Evolutionary conservation across 2,113 vertebrate species (phyloP).

Genomic region (Melierax canorus): DNA sequence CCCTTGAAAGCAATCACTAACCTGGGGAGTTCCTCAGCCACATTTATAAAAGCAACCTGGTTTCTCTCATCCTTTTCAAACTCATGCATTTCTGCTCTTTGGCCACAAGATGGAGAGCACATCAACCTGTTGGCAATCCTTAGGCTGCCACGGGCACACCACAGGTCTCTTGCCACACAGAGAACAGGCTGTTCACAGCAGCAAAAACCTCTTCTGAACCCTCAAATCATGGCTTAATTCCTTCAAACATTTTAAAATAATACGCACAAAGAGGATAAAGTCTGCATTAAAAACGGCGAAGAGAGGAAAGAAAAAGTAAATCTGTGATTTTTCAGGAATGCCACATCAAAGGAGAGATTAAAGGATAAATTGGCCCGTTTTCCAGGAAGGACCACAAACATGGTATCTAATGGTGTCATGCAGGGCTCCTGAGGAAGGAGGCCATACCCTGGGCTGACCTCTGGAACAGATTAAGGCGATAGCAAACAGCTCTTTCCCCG

Average conservation of each 20-base stretch:
- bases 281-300: neutral
- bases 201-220: neutral
- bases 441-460: neutral
- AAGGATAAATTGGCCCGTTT: neutral
- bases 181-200: neutral
- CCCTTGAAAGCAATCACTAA: neutral
- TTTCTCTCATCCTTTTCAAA: neutral
- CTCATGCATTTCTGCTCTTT: neutral
- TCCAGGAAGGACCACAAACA: neutral
- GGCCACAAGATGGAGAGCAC: constrained; percentile 48
- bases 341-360: neutral
- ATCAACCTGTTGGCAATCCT: neutral
- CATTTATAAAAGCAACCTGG: neutral
- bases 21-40: neutral
- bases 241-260: constrained; percentile 9
- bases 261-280: neutral
- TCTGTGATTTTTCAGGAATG: neutral
- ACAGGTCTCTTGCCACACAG: neutral
- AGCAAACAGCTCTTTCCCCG: neutral
- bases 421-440: neutral
- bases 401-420: neutral
- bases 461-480: neutral
- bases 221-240: neutral
- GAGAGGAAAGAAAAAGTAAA: neutral
- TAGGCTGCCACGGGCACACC: neutral